Percentiles rank a stretch among this genome's conserved stretches.
Evolutionary conservation across 2,797 vertebrate genomes (phyloP).

Genomic region (Leptoclinus maculatus): DNA sequence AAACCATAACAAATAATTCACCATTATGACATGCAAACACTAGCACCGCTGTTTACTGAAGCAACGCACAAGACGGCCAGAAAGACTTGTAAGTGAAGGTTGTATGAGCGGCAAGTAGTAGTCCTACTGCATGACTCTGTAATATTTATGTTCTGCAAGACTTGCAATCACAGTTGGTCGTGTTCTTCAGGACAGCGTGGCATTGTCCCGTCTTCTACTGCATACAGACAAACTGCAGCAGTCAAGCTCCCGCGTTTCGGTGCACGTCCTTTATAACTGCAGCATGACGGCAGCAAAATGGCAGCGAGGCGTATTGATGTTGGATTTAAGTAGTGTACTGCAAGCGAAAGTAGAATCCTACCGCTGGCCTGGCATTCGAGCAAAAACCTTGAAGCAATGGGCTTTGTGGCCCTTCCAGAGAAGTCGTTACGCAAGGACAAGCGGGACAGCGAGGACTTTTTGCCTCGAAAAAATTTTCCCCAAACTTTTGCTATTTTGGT

Average conservation of each 20-base stretch:
- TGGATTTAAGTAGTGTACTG: constrained; percentile 22
- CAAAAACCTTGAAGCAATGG: constrained; percentile 29
- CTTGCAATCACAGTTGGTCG: constrained; percentile 32
- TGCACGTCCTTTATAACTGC: constrained; percentile 29
- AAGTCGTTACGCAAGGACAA: constrained; percentile 42
- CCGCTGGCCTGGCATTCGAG: constrained; percentile 27
- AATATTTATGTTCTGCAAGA: constrained; percentile 48
- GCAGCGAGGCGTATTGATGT: constrained; percentile 37
- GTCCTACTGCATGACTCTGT: constrained; percentile 16
- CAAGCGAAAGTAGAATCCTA: constrained; percentile 19
- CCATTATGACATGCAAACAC: background rate
- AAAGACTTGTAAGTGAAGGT: constrained; percentile 6
- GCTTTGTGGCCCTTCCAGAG: constrained; percentile 25
- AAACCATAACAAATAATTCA: background rate
- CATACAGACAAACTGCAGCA: constrained; percentile 29
- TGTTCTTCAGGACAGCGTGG: constrained; percentile 28
- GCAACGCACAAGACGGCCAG: background rate
- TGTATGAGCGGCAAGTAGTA: constrained; percentile 1
- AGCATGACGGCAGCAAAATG: constrained; percentile 39
- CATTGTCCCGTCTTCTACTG: constrained; percentile 35
- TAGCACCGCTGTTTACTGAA: background rate
- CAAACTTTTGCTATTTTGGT: constrained; percentile 61
- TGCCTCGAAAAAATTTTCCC: constrained; percentile 29
- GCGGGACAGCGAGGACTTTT: constrained; percentile 35
- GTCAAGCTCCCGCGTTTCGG: constrained; percentile 22